phyloP scores from a whole-genome alignment of 2,797 vertebrate species.

The Ptychadena robeensis region DNA sequence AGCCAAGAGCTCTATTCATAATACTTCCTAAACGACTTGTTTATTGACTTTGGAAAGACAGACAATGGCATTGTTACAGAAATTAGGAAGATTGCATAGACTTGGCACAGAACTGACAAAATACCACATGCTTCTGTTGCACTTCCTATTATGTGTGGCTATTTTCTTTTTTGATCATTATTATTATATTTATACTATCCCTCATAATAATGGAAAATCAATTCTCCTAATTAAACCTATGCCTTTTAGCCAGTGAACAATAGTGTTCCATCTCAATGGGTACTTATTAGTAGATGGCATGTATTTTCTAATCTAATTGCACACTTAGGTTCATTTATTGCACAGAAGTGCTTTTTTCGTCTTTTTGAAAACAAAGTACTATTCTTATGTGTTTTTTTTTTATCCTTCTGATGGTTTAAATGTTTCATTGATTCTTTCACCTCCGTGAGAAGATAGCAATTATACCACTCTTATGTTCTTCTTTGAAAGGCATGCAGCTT shows the following conservation, averaged over 20 bases:
- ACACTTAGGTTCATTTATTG: slow-evolving; percentile 64
- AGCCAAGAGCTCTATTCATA: slow-evolving; percentile 19
- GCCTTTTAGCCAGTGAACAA: slow-evolving; percentile 62
- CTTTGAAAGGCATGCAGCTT: slow-evolving; percentile 68
- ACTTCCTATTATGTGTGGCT: background rate
- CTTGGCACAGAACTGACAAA: slow-evolving; percentile 61
- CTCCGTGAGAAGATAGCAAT: slow-evolving; percentile 68
- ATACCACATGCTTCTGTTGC: slow-evolving; percentile 58
- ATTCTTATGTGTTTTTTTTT: slow-evolving; percentile 54
- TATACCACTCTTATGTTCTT: slow-evolving; percentile 66
- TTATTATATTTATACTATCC: slow-evolving; percentile 58
- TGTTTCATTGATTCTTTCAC: slow-evolving; percentile 68
- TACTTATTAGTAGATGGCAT: slow-evolving; percentile 62
- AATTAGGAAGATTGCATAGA: slow-evolving; percentile 45
- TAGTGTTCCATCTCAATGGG: slow-evolving; percentile 59
- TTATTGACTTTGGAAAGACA: slow-evolving; percentile 44
- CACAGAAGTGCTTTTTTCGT: slow-evolving; percentile 48
- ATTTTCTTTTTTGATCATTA: slow-evolving; percentile 32
- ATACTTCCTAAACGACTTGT: slow-evolving; percentile 32
- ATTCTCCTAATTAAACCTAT: slow-evolving; percentile 64
- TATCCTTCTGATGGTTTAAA: slow-evolving; percentile 62
- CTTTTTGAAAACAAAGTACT: slow-evolving; percentile 52
- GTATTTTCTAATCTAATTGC: slow-evolving; percentile 60
- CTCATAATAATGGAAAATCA: slow-evolving; percentile 63
- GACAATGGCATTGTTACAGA: slow-evolving; percentile 40